Conservation (phyloP, 2,797 vertebrate species). For the Toxotes lorentzi region DNA sequence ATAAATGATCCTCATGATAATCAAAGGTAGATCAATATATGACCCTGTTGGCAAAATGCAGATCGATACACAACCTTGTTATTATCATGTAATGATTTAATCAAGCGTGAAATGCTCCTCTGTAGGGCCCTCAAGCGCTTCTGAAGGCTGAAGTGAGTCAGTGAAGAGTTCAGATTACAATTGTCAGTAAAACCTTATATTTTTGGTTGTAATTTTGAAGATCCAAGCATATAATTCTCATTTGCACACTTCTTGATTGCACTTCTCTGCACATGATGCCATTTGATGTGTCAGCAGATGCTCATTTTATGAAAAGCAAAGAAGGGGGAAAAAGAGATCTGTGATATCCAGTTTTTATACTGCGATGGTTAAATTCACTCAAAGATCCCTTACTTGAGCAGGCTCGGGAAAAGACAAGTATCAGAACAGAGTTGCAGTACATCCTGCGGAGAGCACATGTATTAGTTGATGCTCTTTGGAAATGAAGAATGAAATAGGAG, state of each 20-base stretch:
- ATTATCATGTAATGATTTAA: constrained; percentile 72
- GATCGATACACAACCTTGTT: constrained; percentile 65
- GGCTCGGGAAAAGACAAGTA: constrained; percentile 21
- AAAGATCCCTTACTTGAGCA: constrained; percentile 8
- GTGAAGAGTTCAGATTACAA: neutral
- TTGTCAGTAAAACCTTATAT: neutral
- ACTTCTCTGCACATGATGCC: neutral
- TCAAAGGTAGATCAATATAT: constrained; percentile 74
- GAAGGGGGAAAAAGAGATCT: constrained; percentile 2
- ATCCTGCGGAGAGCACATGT: constrained; percentile 43
- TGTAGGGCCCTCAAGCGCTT: constrained; percentile 14
- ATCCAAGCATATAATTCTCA: neutral
- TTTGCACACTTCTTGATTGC: neutral
- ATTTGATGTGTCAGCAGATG: constrained; percentile 16
- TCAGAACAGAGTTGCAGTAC: constrained; percentile 28
- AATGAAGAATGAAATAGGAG: constrained; percentile 68
- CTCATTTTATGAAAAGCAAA: constrained; percentile 36
- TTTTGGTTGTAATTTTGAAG: neutral
- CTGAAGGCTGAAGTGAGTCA: neutral
- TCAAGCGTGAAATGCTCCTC: constrained; percentile 40
- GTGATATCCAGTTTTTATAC: constrained; percentile 18
- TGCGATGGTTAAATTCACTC: neutral
- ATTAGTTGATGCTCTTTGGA: constrained; percentile 55
- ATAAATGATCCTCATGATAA: constrained; percentile 75
- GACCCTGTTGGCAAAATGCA: constrained; percentile 62